Percentiles rank a stretch among this genome's conserved stretches.
Conservation (phyloP, 2,113 vertebrate genomes). For the Lophochroa leadbeateri region DNA sequence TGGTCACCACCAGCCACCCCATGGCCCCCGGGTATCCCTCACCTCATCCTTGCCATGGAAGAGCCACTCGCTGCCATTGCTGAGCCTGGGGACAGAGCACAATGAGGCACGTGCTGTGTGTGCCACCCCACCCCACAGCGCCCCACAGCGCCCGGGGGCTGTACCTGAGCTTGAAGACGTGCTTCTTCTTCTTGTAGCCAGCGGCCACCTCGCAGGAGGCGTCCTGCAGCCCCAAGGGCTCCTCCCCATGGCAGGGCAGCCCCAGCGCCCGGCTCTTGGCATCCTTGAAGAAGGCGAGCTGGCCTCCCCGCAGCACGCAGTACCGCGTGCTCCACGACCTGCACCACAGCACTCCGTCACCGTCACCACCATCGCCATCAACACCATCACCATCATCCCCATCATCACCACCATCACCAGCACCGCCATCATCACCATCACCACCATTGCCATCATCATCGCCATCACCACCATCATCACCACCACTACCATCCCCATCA, state of each 20-base stretch:
- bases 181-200: constrained; percentile 96
- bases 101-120: too few species aligned
- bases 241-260: constrained; percentile 88
- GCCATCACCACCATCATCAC: too few species aligned
- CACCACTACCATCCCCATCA: accelerated
- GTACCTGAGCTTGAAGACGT: constrained; percentile 92
- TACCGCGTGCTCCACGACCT: constrained; percentile 96
- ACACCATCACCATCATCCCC: accelerated
- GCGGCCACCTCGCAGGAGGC: constrained; percentile 86
- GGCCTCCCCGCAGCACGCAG: constrained; percentile 87
- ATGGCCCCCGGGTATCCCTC: not conserved
- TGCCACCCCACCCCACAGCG: not conserved
- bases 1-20: not conserved
- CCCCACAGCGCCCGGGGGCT: accelerated
- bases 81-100: constrained; percentile 78
- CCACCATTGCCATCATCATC: too few species aligned
- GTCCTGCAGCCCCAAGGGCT: constrained; percentile 80
- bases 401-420: too few species aligned
- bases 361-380: accelerated
- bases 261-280: constrained; percentile 86
- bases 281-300: constrained; percentile 91
- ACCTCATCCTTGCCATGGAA: constrained; percentile 98
- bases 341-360: not conserved
- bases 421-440: too few species aligned
- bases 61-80: constrained; percentile 91